phyloP scores from a whole-genome alignment of 2,888 invertebrate species.

The Andricus curvator region DNA sequence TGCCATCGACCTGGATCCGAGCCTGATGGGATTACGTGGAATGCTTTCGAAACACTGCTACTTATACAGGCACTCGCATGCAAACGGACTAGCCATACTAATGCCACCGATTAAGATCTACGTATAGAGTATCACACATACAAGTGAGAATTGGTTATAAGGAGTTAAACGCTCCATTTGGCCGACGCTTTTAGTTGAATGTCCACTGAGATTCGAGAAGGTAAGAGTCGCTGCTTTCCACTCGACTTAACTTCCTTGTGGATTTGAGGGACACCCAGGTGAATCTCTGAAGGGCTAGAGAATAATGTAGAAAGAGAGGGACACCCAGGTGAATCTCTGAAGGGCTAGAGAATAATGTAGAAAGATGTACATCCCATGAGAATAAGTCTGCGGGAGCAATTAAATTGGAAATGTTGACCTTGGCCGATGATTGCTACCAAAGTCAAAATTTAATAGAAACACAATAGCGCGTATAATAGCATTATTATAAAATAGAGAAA shows the following conservation, averaged over 20 bases:
- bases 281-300: too few relatives aligned
- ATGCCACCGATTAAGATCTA: neutral
- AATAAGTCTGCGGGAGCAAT: too few relatives aligned
- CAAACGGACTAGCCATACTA: neutral
- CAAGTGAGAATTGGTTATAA: neutral
- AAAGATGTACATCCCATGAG: too few relatives aligned
- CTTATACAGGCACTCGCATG: neutral
- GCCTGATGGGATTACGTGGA: conserved; percentile 4
- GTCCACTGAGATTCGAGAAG: neutral
- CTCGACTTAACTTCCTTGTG: neutral
- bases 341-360: too few relatives aligned
- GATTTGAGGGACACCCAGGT: too few relatives aligned
- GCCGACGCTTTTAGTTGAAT: neutral
- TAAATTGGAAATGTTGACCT: too few relatives aligned
- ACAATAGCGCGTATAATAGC: too few relatives aligned
- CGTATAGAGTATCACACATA: neutral
- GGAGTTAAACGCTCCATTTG: neutral
- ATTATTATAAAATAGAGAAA: too few relatives aligned
- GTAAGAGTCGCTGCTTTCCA: neutral
- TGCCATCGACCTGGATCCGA: neutral
- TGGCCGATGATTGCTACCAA: too few relatives aligned
- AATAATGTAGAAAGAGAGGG: too few relatives aligned
- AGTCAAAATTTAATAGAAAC: too few relatives aligned
- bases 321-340: neutral
- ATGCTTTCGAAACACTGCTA: conserved; percentile 1